A percentile compares a stretch with the other conserved stretches of the same genome.
Evolutionary conservation across 1,140 invertebrate genomes (phyloP).

Genomic region (Sitodiplosis mosellana): DNA sequence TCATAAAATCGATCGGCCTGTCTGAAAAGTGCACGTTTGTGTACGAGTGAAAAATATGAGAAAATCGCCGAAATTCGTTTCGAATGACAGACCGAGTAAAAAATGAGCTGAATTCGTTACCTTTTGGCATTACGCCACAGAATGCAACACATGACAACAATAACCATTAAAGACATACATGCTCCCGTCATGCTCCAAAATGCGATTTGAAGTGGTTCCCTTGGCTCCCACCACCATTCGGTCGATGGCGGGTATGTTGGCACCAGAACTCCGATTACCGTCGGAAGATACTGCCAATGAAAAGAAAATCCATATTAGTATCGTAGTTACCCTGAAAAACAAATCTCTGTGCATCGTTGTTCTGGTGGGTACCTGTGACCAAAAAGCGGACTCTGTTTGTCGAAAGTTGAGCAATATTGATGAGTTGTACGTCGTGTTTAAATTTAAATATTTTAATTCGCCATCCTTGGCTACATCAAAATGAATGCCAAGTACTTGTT

Average conservation of each 20-base stretch:
- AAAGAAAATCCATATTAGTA: too few species aligned
- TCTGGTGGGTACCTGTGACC: slow-evolving; percentile 34
- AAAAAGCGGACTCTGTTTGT: slow-evolving; percentile 81
- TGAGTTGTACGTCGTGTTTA: slow-evolving; percentile 83
- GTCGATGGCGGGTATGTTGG: slow-evolving; percentile 75
- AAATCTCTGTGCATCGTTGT: not conserved
- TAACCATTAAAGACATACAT: slow-evolving; percentile 57
- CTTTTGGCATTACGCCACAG: slow-evolving; percentile 41
- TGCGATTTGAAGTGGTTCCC: slow-evolving; percentile 69
- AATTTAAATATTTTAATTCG: slow-evolving; percentile 62
- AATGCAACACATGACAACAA: slow-evolving; percentile 70
- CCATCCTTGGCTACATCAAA: slow-evolving; percentile 52
- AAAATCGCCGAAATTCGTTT: not conserved
- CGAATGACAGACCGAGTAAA: too few species aligned
- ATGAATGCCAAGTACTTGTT: slow-evolving; percentile 62
- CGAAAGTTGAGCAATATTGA: slow-evolving; percentile 70
- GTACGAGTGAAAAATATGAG: too few species aligned
- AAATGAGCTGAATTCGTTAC: too few species aligned
- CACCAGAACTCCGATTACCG: slow-evolving; percentile 59
- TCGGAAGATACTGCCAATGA: slow-evolving; percentile 50
- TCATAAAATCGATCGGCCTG: slow-evolving; percentile 59
- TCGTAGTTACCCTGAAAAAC: too few species aligned
- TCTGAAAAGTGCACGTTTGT: too few species aligned
- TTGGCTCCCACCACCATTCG: slow-evolving; percentile 82
- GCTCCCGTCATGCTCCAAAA: slow-evolving; percentile 70